Conservation (phyloP, 2,888 invertebrate genomes). For the Phasia obesa region DNA sequence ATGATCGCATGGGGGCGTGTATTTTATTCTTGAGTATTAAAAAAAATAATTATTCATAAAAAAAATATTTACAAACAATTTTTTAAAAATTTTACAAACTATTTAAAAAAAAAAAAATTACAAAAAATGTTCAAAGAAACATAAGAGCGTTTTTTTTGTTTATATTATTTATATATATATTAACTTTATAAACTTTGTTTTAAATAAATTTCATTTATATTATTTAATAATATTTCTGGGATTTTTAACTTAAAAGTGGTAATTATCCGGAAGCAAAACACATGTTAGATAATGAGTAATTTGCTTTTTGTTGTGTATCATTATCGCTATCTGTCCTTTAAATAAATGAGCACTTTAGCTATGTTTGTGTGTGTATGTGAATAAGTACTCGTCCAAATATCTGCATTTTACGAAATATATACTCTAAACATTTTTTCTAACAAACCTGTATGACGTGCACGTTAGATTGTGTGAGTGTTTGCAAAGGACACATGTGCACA, state of each 20-base stretch:
- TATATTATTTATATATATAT: too few relatives aligned
- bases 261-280: not conserved
- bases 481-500: too few relatives aligned
- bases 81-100: too few relatives aligned
- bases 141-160: too few relatives aligned
- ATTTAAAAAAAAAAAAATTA: too few relatives aligned
- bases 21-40: too few relatives aligned
- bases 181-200: too few relatives aligned
- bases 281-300: conserved; percentile 7
- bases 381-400: not conserved
- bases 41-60: too few relatives aligned
- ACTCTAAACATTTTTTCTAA: not conserved
- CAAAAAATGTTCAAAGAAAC: too few relatives aligned
- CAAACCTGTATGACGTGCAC: not conserved
- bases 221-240: conserved; percentile 1
- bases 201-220: too few relatives aligned
- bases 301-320: conserved; percentile 23
- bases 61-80: too few relatives aligned
- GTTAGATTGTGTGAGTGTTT: not conserved
- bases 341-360: conserved; percentile 59
- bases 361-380: not conserved
- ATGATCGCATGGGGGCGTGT: too few relatives aligned
- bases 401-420: not conserved
- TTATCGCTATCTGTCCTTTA: conserved; percentile 43
- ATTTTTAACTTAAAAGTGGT: not conserved